Base-by-base conservation (phyloP, 2,888 invertebrate species). In the Rhyacophila evoluta region DNA sequence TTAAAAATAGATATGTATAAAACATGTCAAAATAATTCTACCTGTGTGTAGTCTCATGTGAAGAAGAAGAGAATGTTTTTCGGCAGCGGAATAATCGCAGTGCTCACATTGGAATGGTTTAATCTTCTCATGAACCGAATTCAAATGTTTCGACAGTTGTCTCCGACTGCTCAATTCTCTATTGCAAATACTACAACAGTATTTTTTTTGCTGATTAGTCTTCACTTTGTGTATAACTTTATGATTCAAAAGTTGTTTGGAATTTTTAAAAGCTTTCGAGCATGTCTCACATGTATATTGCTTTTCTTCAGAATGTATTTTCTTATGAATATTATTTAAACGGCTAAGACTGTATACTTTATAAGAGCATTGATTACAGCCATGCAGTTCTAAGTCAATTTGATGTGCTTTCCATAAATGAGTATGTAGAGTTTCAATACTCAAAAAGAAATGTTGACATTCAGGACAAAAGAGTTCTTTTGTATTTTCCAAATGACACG, bases 321-420 rank as follows among this genome's bases (percentile, higher is more conserved):
- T 92, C 86, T 93, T 92, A 84, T 96, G 96, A 27, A 94, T 91
- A 84, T 93, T 94, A 75, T 92, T 90, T 72, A 96, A 87, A 83
- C 94, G 92, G 78, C 93, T 92, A 81, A 91, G 89, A 84, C 93
- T 93, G 81, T 90, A 92, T 0, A 94, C 94, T 86, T 94, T 94
- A 84, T 93, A 95, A 33, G 91, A 91, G 84, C 96, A 96, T 81
- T 93, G 88, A 83, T 93, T 92, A 86, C 96, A 97, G 1, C 93
- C 91, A 72, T 93, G 94, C 68, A 97, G 86, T 84, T 96, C 97
- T 89, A 95, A 92, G 84, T 96, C 95, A 8, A 95, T 90, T 70
- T 91, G 89, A 85, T 97, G 96, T 0, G 87, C 84, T 72, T 93
- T 91, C 96, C 96, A 97, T 70, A 96, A 87, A 85, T 97, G 97